These are phyloP conservation scores for Stichodactyla helianthus DNA, from an alignment of 64 coral and sea anemone genomes.

Conservation along the genomic window DNA sequence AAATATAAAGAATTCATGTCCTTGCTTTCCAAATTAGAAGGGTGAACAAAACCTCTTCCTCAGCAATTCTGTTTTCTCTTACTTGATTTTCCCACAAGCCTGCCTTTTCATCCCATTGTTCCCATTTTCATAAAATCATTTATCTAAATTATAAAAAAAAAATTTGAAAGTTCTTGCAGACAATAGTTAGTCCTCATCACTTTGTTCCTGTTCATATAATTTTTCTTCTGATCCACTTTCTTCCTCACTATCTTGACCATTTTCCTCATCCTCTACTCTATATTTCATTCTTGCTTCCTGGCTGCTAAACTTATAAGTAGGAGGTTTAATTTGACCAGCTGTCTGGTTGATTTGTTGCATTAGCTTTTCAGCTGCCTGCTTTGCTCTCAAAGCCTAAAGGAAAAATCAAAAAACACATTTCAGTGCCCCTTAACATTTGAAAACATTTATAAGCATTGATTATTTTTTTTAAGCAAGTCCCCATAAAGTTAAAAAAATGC, in stretches of 20 bases:
- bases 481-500: too few species aligned
- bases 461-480: too few species aligned
- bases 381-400: conserved; percentile 31
- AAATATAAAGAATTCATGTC: neutral
- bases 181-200: neutral
- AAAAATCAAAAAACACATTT: neutral
- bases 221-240: conserved; percentile 7
- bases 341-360: neutral
- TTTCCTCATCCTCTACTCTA: neutral
- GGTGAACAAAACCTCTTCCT: too few species aligned
- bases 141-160: too few species aligned
- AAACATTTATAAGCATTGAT: too few species aligned
- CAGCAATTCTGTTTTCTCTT: too few species aligned
- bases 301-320: conserved; percentile 23
- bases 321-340: neutral
- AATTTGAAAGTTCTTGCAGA: too few species aligned
- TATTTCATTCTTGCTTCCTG: neutral
- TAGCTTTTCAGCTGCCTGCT: conserved; percentile 36
- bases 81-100: too few species aligned
- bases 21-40: too few species aligned
- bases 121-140: too few species aligned
- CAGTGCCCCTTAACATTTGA: too few species aligned
- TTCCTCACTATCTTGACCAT: neutral
- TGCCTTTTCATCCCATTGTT: too few species aligned
- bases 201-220: conserved; percentile 29